Conservation (phyloP, 2,888 invertebrate species). For the Laothoe populi region DNA sequence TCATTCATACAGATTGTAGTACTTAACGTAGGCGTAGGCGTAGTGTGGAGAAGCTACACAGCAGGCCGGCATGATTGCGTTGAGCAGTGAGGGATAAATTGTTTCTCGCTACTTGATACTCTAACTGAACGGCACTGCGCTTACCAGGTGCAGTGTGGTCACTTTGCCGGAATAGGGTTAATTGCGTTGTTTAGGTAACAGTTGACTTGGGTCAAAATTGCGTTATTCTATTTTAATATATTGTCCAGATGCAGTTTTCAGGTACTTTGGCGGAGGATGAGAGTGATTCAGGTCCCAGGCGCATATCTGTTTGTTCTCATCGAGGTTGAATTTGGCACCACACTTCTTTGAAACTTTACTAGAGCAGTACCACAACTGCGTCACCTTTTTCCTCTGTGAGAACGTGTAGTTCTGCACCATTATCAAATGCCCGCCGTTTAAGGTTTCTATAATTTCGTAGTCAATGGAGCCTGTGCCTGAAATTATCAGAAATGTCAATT, state of each 20-base stretch:
- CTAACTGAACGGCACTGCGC: too few species aligned
- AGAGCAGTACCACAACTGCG: conserved; percentile 38
- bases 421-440: conserved; percentile 15
- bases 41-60: too few species aligned
- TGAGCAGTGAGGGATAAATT: too few species aligned
- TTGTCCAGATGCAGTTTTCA: neutral
- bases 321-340: conserved; percentile 34
- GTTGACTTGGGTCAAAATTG: too few species aligned
- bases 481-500: neutral
- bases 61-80: too few species aligned
- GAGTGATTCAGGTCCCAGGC: conserved; percentile 33
- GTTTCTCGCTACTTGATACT: too few species aligned
- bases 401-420: conserved; percentile 36
- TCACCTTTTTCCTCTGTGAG: conserved; percentile 32
- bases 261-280: conserved; percentile 36
- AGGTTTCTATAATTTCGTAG: neutral
- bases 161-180: too few species aligned
- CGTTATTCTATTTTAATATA: neutral
- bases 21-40: too few species aligned
- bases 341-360: conserved; percentile 38
- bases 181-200: too few species aligned
- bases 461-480: neutral
- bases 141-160: too few species aligned
- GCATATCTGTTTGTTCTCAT: conserved; percentile 28
- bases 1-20: too few species aligned